phyloP scores from a whole-genome alignment of 2,888 invertebrate genomes.

The Mesorhabditis belari region DNA sequence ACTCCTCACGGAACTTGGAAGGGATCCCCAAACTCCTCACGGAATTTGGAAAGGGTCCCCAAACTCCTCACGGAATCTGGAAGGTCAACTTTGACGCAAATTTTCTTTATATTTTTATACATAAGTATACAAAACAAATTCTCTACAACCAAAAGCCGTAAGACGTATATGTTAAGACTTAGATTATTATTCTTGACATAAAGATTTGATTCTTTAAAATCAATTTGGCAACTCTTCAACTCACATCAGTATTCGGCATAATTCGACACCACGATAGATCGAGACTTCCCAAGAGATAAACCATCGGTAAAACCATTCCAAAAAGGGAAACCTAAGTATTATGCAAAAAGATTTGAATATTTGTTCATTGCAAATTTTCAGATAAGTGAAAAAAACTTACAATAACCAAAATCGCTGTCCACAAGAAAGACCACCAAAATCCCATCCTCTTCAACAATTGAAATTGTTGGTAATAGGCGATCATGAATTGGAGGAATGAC shows the following conservation, averaged over 20 bases:
- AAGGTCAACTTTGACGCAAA: too few relatives aligned
- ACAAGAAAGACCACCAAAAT: not conserved
- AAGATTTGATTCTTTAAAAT: too few relatives aligned
- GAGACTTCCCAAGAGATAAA: not conserved
- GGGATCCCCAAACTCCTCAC: too few relatives aligned
- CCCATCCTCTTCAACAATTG: not conserved
- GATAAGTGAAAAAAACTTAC: not conserved
- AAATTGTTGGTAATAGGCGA: not conserved
- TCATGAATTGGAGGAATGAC: not conserved
- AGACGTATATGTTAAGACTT: too few relatives aligned
- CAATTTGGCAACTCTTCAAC: too few relatives aligned
- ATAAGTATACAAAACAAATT: too few relatives aligned
- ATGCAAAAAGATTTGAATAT: not conserved
- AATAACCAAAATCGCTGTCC: not conserved
- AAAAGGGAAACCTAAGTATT: not conserved
- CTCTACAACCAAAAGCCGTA: too few relatives aligned
- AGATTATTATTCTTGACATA: too few relatives aligned
- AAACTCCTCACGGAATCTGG: too few relatives aligned
- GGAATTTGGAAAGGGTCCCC: too few relatives aligned
- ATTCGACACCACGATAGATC: not conserved
- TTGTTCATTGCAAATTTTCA: not conserved
- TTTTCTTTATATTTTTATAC: too few relatives aligned
- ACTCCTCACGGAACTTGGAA: too few relatives aligned
- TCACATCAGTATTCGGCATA: not conserved
- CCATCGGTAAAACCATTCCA: not conserved